Conservation (phyloP, 2,797 vertebrate species). For the Manis crassicaudata region DNA sequence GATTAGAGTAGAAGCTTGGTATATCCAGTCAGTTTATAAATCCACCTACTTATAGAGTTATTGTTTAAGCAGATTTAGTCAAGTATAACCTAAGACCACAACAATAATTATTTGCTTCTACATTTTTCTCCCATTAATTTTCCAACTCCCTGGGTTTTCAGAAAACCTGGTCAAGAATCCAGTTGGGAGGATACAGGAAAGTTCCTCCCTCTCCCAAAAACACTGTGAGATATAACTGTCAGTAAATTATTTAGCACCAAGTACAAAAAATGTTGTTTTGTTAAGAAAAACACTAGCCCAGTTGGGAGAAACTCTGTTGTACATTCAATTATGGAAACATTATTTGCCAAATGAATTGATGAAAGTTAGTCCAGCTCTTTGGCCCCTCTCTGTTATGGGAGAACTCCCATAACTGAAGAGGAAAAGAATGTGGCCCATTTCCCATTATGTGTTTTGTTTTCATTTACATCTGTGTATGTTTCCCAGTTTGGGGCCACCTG, state of each 20-base stretch:
- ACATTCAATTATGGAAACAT: constrained; percentile 22
- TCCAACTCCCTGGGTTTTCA: constrained; percentile 30
- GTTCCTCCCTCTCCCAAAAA: constrained; percentile 6
- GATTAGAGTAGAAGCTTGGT: background rate
- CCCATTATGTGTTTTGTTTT: constrained; percentile 69
- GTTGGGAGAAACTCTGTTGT: background rate
- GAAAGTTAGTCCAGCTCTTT: constrained; percentile 23
- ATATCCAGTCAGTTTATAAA: background rate
- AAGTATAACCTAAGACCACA: background rate
- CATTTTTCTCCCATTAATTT: constrained; percentile 35
- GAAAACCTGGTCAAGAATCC: constrained; percentile 17
- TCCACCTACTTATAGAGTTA: background rate
- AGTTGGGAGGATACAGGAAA: background rate
- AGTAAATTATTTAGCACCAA: background rate
- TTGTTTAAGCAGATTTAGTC: background rate
- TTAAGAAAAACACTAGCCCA: constrained; percentile 11
- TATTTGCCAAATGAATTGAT: constrained; percentile 33
- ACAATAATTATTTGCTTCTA: background rate
- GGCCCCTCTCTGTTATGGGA: background rate
- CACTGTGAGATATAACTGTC: background rate
- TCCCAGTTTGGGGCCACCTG: constrained; percentile 60
- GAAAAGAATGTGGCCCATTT: constrained; percentile 65
- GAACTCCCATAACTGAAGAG: constrained; percentile 51
- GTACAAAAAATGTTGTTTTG: background rate
- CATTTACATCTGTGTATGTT: constrained; percentile 70